A percentile compares a stretch with the other conserved stretches of the same genome.
These are phyloP conservation scores for Pangasius larnaudii DNA, from an alignment of 2,797 vertebrate genomes.

Conservation along the genomic window DNA sequence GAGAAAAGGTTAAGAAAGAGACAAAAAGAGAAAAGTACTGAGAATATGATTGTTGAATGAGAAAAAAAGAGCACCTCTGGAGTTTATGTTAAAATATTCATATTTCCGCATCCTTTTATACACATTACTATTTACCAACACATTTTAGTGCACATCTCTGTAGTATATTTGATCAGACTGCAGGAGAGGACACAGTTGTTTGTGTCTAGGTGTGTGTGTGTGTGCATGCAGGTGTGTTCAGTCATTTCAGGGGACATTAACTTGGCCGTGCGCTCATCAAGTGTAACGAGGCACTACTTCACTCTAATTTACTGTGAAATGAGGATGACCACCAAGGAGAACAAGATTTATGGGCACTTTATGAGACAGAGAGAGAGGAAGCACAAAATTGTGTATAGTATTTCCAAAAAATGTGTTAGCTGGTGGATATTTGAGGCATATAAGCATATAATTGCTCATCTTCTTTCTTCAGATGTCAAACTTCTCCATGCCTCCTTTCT, in stretches of 20 bases:
- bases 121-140: not conserved
- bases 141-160: not conserved
- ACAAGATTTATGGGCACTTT: constrained; percentile 4
- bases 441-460: not conserved
- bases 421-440: not conserved
- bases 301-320: constrained; percentile 48
- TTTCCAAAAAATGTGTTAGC: not conserved
- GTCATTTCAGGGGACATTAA: constrained; percentile 21
- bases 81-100: not conserved
- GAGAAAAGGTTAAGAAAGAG: not conserved
- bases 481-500: not conserved
- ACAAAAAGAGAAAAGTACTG: not conserved
- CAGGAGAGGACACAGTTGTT: not conserved
- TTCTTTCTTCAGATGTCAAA: not conserved
- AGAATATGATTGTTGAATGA: not conserved
- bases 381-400: not conserved
- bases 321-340: constrained; percentile 44
- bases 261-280: constrained; percentile 34
- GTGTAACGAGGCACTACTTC: constrained; percentile 36
- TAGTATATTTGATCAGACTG: not conserved
- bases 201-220: not conserved
- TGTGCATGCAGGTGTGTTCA: not conserved
- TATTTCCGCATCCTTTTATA: not conserved
- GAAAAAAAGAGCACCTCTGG: not conserved
- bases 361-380: not conserved